A percentile compares a stretch with the other conserved stretches of the same genome.
Evolutionary conservation across 2,888 invertebrate genomes (phyloP).

Genomic region (Achlya flavicornis): DNA sequence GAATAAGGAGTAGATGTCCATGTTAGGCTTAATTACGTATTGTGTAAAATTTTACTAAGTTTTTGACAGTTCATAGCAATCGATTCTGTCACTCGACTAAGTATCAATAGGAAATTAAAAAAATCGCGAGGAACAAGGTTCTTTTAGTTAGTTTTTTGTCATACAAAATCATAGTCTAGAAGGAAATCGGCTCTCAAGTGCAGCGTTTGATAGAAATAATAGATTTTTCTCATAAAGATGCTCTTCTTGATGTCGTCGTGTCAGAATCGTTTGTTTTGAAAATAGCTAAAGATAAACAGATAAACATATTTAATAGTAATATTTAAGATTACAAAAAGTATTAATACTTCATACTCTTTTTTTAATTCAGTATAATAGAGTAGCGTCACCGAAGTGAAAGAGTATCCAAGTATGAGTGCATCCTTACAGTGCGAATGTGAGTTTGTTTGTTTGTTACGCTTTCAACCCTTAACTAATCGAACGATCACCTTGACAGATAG

Average conservation of each 20-base stretch:
- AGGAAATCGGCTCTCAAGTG: too few species aligned
- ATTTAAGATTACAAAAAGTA: too few species aligned
- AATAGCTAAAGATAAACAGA: too few species aligned
- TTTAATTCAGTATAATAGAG: conserved; percentile 43
- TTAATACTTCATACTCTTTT: conserved; percentile 68
- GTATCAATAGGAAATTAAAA: neutral
- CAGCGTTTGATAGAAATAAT: too few species aligned
- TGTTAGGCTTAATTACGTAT: neutral
- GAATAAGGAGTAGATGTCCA: conserved; percentile 41
- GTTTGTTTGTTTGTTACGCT: too few species aligned
- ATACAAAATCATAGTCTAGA: too few species aligned
- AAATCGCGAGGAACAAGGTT: neutral
- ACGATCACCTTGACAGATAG: too few species aligned
- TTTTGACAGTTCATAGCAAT: neutral
- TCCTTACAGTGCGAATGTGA: neutral
- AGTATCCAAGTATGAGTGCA: conserved; percentile 49
- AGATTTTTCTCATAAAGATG: too few species aligned
- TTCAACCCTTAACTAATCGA: too few species aligned
- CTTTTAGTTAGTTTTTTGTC: neutral
- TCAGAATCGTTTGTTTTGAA: too few species aligned
- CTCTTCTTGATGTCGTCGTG: too few species aligned
- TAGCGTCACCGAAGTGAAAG: conserved; percentile 56
- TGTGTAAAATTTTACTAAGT: neutral
- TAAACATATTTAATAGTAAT: too few species aligned
- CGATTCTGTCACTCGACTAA: neutral